Conservation (phyloP, 1,140 invertebrate species). For the Zeugodacus cucurbitae region DNA sequence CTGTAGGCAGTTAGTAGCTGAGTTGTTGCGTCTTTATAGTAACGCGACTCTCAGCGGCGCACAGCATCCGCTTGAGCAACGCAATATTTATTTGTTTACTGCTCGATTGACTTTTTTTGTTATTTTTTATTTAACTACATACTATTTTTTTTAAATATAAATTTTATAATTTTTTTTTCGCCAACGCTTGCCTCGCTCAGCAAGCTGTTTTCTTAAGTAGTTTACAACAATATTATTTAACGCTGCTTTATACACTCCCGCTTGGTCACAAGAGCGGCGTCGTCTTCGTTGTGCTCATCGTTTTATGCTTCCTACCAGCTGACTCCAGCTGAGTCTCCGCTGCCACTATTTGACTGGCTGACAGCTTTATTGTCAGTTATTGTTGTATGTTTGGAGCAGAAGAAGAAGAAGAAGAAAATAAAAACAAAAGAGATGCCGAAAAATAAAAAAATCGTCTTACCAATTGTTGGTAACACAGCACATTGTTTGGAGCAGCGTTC, state of each 20-base stretch:
- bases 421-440: conserved; percentile 4
- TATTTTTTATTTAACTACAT: not conserved
- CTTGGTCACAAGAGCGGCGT: not conserved
- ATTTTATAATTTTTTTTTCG: not conserved
- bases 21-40: not conserved
- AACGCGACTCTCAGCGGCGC: not conserved
- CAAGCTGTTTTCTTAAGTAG: no score
- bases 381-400: not conserved
- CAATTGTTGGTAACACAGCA: conserved; percentile 41
- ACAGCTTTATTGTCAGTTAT: not conserved
- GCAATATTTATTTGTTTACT: not conserved
- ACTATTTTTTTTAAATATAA: not conserved
- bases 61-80: not conserved
- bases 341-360: not conserved
- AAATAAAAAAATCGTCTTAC: conserved; percentile 42
- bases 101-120: not conserved
- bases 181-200: not conserved
- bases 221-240: no score
- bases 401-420: not conserved
- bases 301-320: not conserved
- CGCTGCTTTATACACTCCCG: no score
- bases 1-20: not conserved
- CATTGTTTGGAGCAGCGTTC: not conserved
- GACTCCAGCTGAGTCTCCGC: not conserved
- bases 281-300: not conserved